Conservation (phyloP, 2,797 vertebrate genomes). For the Clarias fuscus region DNA sequence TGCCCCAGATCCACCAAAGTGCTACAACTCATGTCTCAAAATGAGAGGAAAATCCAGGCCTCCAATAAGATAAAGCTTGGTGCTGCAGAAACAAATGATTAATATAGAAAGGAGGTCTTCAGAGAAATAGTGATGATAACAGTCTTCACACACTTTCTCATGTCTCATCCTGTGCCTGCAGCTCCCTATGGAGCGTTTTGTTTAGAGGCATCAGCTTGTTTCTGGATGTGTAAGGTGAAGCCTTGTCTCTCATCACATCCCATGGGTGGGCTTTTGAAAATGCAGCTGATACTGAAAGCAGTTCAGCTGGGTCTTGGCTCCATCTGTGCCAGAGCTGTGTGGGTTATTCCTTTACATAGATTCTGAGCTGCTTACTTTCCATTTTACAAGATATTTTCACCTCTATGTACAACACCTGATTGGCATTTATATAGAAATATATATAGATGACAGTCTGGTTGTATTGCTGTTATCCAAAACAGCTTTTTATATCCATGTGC, state of each 20-base stretch:
- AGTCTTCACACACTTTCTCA: background rate
- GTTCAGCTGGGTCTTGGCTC: slow-evolving; percentile 65
- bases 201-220: slow-evolving; percentile 36
- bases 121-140: slow-evolving; percentile 4
- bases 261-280: slow-evolving; percentile 65
- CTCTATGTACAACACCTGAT: slow-evolving; percentile 4
- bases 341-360: slow-evolving; percentile 38
- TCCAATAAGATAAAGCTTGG: background rate
- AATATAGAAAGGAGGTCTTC: background rate
- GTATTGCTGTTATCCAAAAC: slow-evolving; percentile 3
- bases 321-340: slow-evolving; percentile 66
- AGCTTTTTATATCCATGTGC: slow-evolving; percentile 7
- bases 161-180: background rate
- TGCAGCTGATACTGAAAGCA: slow-evolving; percentile 68
- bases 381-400: slow-evolving; percentile 23
- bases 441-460: background rate
- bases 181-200: background rate
- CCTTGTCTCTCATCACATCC: slow-evolving; percentile 54
- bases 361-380: slow-evolving; percentile 29
- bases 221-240: slow-evolving; percentile 25
- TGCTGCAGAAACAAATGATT: background rate
- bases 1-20: background rate
- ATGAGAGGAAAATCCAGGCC: slow-evolving; percentile 1
- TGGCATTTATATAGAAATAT: slow-evolving; percentile 12
- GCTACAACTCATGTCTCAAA: background rate